Evolutionary conservation across 2,113 vertebrate species (phyloP), one percentile per base, ranked within the genome.

Genomic region (Strix uralensis): DNA sequence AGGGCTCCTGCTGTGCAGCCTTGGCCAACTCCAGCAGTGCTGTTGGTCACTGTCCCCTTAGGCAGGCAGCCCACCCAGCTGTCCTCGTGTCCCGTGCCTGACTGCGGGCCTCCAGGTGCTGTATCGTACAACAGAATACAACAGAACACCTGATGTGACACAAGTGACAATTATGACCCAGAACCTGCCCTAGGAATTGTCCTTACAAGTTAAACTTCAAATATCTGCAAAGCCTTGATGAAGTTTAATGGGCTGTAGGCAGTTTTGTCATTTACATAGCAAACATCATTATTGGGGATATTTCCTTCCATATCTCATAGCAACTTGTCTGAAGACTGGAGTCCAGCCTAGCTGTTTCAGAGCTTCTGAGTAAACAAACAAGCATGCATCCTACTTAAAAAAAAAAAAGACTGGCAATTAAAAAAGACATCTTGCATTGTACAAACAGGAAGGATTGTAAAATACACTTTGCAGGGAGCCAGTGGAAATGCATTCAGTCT

Each of bases 331-430:
- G 66, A 54, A 71, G 69, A 3, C 70, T 65, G 79, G 15, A 88
- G 91, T 90, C 85, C 95, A 94, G 91, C 82, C 65, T 79, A 29
- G 69, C 63, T 95, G 59, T 80, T 72, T 42, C 61, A 70, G 81
- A 83, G 87, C 58, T 58, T 87, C 58, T 21, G n/a, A 89, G 87
- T 90, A 97, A 97, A 94, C 94, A 96, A 94, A 81, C 67, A 94
- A 96, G 63, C 75, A 58, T 93, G 85, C 71, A 69, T 97, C 51
- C 72, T 86, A 77, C 80, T 95, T 74, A 5, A 91, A 77, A 86
- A 78, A 88, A 88, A 71, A 67, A 40, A 36, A 79, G 44, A 29
- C 70, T 88, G 55, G 92, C 86, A 94, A 92, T 97, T 97, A 96
- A 89, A 92, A 79, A 90, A 96, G 89, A 65, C 86, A 67, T 90